Percentiles rank a stretch among this genome's conserved stretches.
Evolutionary conservation across 1,140 invertebrate species (phyloP).

Genomic region (Aphelenchoides fujianensis): DNA sequence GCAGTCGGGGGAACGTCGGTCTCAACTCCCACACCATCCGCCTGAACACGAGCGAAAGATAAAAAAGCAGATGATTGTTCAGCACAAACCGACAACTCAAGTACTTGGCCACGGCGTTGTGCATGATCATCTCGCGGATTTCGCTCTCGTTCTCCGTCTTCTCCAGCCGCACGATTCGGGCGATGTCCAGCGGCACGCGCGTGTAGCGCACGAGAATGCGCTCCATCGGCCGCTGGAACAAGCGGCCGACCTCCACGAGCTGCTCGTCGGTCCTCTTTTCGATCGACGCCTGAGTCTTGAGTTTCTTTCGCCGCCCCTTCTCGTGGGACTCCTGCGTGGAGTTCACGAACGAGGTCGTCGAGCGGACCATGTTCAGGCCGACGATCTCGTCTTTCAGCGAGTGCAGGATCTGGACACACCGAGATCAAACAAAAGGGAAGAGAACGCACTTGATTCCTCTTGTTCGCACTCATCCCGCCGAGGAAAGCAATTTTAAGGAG

Average conservation of each 20-base stretch:
- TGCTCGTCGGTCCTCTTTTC: neutral
- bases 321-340: neutral
- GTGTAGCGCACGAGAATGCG: conserved; percentile 42
- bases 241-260: neutral
- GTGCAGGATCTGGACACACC: neutral
- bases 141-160: conserved; percentile 24
- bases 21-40: conserved; percentile 15
- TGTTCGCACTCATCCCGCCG: conserved; percentile 34
- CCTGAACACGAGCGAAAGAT: conserved; percentile 5
- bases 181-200: conserved; percentile 24
- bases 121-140: conserved; percentile 46
- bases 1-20: conserved; percentile 17
- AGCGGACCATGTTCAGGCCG: neutral
- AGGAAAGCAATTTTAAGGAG: conserved; percentile 45
- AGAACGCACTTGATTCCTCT: conserved; percentile 14
- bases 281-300: neutral
- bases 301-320: neutral
- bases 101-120: conserved; percentile 46
- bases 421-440: neutral
- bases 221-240: conserved; percentile 25
- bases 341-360: conserved; percentile 6
- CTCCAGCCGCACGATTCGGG: conserved; percentile 38
- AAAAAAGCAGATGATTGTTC: too few relatives aligned
- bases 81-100: conserved; percentile 23
- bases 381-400: neutral